Conservation (phyloP, 2,888 invertebrate genomes). For the Horisme vitalbata region DNA sequence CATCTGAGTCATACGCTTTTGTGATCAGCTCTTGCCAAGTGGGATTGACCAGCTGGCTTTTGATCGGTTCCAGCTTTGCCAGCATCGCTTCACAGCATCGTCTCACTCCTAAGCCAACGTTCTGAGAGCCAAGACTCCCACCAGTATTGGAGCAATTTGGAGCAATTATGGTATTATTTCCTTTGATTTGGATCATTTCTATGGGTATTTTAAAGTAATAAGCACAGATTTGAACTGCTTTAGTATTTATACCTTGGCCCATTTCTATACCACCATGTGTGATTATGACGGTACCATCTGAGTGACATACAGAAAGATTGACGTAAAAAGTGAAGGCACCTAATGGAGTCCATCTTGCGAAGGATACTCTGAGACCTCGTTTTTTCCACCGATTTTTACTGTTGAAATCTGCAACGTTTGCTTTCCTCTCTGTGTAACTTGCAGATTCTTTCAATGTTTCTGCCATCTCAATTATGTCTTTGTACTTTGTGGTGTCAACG, state of each 20-base stretch:
- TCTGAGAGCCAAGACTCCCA: conserved; percentile 86
- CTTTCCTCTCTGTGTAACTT: conserved; percentile 74
- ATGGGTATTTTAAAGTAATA: conserved; percentile 84
- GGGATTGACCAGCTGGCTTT: conserved; percentile 55
- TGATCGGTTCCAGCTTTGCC: conserved; percentile 67
- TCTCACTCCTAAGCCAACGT: conserved; percentile 79
- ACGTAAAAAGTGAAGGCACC: conserved; percentile 59
- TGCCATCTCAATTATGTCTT: conserved; percentile 67
- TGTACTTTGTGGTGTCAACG: conserved; percentile 47
- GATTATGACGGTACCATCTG: conserved; percentile 84
- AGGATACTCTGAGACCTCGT: conserved; percentile 83
- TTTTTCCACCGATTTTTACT: conserved; percentile 87
- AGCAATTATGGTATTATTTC: too few species aligned
- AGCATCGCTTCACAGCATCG: conserved; percentile 73
- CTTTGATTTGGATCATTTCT: conserved; percentile 84
- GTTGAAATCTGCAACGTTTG: conserved; percentile 79
- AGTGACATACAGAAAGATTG: conserved; percentile 84
- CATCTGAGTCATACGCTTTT: conserved; percentile 56
- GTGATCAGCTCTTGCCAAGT: conserved; percentile 76
- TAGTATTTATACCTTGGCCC: too few species aligned
- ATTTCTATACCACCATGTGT: too few species aligned
- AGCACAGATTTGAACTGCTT: conserved; percentile 86
- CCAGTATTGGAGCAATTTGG: conserved; percentile 86
- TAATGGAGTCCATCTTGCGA: conserved; percentile 81
- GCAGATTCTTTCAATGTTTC: conserved; percentile 76